A percentile compares a stretch with the other conserved stretches of the same genome.
These are phyloP conservation scores for Silurus aristotelis DNA, from an alignment of 2,797 vertebrate species.

Conservation along the genomic window DNA sequence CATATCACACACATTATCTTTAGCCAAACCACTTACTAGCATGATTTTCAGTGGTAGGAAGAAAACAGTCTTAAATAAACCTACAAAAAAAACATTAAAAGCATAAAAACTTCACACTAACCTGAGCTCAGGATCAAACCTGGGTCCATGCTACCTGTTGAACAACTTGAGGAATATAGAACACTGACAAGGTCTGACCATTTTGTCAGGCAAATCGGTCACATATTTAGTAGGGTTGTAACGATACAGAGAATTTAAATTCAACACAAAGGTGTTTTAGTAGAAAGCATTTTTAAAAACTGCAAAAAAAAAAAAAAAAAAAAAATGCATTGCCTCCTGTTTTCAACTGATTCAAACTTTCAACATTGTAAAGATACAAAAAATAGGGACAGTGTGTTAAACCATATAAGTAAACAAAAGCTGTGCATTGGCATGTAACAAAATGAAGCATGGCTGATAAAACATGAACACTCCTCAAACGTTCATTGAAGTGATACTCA, in stretches of 20 bases:
- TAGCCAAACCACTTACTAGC: not conserved
- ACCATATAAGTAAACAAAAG: not conserved
- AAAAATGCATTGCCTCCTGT: not conserved
- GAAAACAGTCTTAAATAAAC: not conserved
- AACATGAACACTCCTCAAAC: not conserved
- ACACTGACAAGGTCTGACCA: not conserved
- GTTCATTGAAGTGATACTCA: not conserved
- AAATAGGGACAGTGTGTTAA: not conserved
- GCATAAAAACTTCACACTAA: not conserved
- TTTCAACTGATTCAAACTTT: not conserved
- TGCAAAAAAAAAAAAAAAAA: not conserved
- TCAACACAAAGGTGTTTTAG: not conserved
- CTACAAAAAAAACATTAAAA: not conserved
- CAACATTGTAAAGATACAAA: not conserved
- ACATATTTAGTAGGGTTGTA: not conserved
- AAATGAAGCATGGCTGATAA: not conserved
- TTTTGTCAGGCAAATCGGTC: not conserved
- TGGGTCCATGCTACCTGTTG: not conserved
- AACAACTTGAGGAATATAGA: not conserved
- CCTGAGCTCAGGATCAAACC: constrained; percentile 6
- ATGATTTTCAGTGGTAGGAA: too few species aligned
- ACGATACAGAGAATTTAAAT: not conserved
- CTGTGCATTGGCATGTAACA: not conserved
- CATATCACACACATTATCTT: not conserved
- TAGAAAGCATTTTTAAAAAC: not conserved